Conservation (phyloP, 2,888 invertebrate species). For the Tyria jacobaeae region DNA sequence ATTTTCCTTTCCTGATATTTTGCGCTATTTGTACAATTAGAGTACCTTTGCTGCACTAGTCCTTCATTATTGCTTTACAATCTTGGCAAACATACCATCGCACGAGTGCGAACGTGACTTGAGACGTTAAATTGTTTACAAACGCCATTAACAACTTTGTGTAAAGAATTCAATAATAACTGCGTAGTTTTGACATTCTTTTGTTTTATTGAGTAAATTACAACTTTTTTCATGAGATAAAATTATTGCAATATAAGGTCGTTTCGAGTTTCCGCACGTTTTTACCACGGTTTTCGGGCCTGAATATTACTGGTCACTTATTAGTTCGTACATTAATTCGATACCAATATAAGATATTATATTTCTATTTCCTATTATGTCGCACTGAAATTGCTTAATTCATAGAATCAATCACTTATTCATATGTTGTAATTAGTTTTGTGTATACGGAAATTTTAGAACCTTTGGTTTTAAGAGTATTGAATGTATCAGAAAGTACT, state of each 20-base stretch:
- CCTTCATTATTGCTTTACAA: conserved; percentile 33
- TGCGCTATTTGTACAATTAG: conserved; percentile 1
- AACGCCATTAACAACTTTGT: conserved; percentile 49
- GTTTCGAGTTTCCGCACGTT: not conserved
- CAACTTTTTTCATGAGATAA: not conserved
- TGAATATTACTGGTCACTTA: not conserved
- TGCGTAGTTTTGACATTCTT: conserved; percentile 36
- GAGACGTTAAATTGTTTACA: conserved; percentile 40
- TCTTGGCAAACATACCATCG: conserved; percentile 48
- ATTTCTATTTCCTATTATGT: no score
- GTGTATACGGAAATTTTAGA: no score
- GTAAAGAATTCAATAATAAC: conserved; percentile 33
- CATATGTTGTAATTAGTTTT: no score
- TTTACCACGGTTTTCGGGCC: not conserved
- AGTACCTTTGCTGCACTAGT: conserved; percentile 14
- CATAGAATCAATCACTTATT: no score
- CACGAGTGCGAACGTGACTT: conserved; percentile 50
- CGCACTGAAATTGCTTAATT: no score
- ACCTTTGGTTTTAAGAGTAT: no score
- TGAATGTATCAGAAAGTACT: no score
- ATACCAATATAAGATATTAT: no score
- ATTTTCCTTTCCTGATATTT: not conserved
- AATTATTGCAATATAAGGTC: not conserved
- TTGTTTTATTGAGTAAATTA: not conserved
- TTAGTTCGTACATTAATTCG: no score